Percentiles rank a stretch among this genome's conserved stretches.
Conservation (phyloP, 2,888 invertebrate species). For the Lampropteryx suffumata region DNA sequence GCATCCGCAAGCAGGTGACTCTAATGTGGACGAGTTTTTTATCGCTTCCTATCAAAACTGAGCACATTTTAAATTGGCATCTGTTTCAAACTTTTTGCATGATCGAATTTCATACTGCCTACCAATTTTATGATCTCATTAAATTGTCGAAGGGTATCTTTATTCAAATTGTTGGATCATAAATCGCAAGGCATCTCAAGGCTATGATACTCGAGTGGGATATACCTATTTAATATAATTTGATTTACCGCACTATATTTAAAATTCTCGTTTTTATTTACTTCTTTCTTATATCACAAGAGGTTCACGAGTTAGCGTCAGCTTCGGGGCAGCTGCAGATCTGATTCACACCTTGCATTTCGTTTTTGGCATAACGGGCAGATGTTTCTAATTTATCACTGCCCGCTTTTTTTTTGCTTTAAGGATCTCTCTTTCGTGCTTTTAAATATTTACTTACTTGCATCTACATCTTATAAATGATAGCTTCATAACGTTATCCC, state of each 20-base stretch:
- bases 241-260: constrained; percentile 23
- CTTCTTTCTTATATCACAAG: constrained; percentile 13
- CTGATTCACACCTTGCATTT: constrained; percentile 20
- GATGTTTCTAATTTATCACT: constrained; percentile 22
- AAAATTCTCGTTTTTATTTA: constrained; percentile 13
- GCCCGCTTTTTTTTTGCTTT: constrained; percentile 9
- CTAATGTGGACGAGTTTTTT: constrained; percentile 34
- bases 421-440: neutral
- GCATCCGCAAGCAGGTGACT: constrained; percentile 31
- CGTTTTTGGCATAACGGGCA: constrained; percentile 14
- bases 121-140: constrained; percentile 46
- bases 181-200: constrained; percentile 23
- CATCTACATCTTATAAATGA: neutral
- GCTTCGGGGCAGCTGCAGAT: constrained; percentile 16
- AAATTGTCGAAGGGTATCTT: constrained; percentile 40
- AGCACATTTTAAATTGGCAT: constrained; percentile 40
- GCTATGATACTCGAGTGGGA: constrained; percentile 13
- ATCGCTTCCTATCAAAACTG: constrained; percentile 30
- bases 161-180: constrained; percentile 32
- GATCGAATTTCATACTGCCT: constrained; percentile 38
- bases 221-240: constrained; percentile 14
- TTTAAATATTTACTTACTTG: constrained; percentile 8
- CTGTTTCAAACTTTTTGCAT: constrained; percentile 42
- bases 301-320: constrained; percentile 5
- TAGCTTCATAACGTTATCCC: too few relatives aligned